A percentile compares a stretch with the other conserved stretches of the same genome.
Conservation (phyloP, 1,140 invertebrate species). For the Uloborus diversus region DNA sequence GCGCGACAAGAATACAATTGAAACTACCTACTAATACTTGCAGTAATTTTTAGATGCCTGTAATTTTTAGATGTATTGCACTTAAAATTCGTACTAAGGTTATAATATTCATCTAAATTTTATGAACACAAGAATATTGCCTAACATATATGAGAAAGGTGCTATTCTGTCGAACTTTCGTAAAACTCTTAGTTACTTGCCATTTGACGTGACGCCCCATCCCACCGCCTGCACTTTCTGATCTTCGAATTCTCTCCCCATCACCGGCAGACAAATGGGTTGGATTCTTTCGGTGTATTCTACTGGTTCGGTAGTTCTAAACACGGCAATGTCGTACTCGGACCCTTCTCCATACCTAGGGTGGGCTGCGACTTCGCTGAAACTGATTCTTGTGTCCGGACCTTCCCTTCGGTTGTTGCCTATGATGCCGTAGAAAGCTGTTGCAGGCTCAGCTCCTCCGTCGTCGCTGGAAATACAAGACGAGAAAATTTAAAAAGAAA, state of each 20-base stretch:
- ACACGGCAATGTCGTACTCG: constrained; percentile 35
- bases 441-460: constrained; percentile 14
- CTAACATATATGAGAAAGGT: too few species aligned
- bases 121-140: too few species aligned
- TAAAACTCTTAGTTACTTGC: too few species aligned
- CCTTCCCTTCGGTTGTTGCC: constrained; percentile 24
- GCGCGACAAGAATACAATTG: too few species aligned
- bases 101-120: too few species aligned
- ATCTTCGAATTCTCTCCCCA: background rate
- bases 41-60: too few species aligned
- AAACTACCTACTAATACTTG: too few species aligned
- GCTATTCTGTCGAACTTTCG: too few species aligned
- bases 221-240: constrained; percentile 12
- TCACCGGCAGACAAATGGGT: constrained; percentile 12
- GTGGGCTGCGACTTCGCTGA: constrained; percentile 33
- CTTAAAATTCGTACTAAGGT: too few species aligned
- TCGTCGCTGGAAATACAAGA: background rate
- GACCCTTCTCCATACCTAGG: constrained; percentile 22
- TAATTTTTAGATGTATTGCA: too few species aligned
- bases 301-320: constrained; percentile 13
- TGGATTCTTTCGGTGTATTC: background rate
- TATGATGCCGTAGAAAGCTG: constrained; percentile 33
- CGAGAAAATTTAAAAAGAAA: too few species aligned
- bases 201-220: constrained; percentile 15
- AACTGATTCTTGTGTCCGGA: constrained; percentile 34